These are phyloP conservation scores for Alosa alosa DNA, from an alignment of 2,113 vertebrate genomes.

Conservation along the genomic window DNA sequence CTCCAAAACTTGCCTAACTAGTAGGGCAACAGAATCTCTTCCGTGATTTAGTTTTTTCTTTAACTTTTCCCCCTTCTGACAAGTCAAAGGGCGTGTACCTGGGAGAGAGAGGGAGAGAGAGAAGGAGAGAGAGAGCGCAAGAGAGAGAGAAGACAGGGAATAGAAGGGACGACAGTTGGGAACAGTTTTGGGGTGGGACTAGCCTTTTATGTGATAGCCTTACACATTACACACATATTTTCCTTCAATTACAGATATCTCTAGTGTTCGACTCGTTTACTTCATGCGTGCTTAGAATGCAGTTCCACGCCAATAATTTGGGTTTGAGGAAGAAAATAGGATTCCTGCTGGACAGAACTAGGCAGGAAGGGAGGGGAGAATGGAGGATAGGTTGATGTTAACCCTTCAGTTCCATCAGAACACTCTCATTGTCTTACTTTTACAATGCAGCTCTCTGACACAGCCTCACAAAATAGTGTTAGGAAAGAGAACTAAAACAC, in stretches of 20 bases:
- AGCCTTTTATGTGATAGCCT: slow-evolving; percentile 36
- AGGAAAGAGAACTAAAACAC: not conserved
- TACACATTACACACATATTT: slow-evolving; percentile 35
- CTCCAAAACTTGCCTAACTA: slow-evolving; percentile 70
- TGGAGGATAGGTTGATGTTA: slow-evolving; percentile 22
- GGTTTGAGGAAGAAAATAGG: slow-evolving; percentile 40
- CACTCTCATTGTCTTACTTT: not conserved
- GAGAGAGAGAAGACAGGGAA: slow-evolving; percentile 47
- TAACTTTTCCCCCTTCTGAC: slow-evolving; percentile 62
- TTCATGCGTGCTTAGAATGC: slow-evolving; percentile 49
- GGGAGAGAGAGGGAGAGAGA: slow-evolving; percentile 55
- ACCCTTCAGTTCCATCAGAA: slow-evolving; percentile 28
- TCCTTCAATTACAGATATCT: slow-evolving; percentile 39
- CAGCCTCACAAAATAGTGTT: not conserved
- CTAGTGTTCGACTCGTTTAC: slow-evolving; percentile 50
- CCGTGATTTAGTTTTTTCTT: slow-evolving; percentile 70
- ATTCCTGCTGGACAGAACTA: not conserved
- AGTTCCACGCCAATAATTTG: slow-evolving; percentile 44
- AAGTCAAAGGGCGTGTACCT: slow-evolving; percentile 78
- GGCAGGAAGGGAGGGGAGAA: slow-evolving; percentile 43
- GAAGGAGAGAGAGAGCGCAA: slow-evolving; percentile 51
- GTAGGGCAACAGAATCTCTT: slow-evolving; percentile 72
- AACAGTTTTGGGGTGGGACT: slow-evolving; percentile 10
- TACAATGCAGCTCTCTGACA: not conserved
- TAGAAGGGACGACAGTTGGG: slow-evolving; percentile 42